Conservation (phyloP, 1,140 invertebrate species). For the Coptotermes formosanus region DNA sequence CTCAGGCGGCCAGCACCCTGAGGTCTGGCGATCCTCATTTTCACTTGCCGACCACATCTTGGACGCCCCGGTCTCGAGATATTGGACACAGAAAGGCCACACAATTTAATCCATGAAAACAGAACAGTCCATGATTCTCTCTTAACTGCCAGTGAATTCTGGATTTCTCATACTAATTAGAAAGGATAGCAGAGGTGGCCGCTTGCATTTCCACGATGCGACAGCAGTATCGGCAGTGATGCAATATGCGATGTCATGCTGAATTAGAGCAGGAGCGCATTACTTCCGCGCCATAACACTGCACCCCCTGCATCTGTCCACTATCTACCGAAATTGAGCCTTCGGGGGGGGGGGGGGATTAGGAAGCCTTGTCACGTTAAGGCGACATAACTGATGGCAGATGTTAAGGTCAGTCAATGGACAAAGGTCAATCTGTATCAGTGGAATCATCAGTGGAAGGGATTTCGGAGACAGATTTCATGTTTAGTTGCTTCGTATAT, state of each 20-base stretch:
- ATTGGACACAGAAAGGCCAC: too few species aligned
- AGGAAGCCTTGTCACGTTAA: not conserved
- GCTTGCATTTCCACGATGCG: not conserved
- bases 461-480: not conserved
- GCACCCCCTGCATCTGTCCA: not conserved
- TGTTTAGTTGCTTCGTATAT: not conserved
- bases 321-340: not conserved
- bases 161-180: too few species aligned
- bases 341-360: not conserved
- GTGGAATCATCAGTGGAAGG: not conserved
- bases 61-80: too few species aligned
- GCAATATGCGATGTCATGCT: not conserved
- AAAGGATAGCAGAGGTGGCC: too few species aligned
- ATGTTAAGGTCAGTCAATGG: constrained; percentile 5
- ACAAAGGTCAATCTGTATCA: constrained; percentile 19
- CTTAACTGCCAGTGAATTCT: too few species aligned
- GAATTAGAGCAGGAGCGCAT: not conserved
- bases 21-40: too few species aligned
- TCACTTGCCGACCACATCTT: too few species aligned
- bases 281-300: not conserved
- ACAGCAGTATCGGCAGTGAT: not conserved
- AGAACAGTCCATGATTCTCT: too few species aligned
- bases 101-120: too few species aligned
- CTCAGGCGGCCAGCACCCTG: too few species aligned
- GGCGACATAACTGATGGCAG: constrained; percentile 13